Base-by-base conservation (phyloP, 2,797 vertebrate genomes). In the Ambastaia sidthimunki region DNA sequence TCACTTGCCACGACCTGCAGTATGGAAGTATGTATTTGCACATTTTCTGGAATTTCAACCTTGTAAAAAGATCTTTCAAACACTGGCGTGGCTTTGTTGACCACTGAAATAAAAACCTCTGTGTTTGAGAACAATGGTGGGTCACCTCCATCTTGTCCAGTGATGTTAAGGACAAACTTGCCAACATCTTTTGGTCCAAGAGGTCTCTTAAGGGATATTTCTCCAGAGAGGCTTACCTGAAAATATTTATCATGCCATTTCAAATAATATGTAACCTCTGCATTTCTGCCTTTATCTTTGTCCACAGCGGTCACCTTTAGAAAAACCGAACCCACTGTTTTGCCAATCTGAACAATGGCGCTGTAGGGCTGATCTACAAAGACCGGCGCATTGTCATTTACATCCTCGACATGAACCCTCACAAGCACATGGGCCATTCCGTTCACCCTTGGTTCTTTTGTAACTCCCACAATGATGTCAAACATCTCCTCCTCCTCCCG, bases 1-100 rank as follows among this genome's bases (percentile, higher is more conserved):
- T 94, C 94, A 81, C 89, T 94, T 57, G 94, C 95, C 81, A 94
- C 91, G 0, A 95, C 83, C 0, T 95, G 94, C 3, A 95, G 91
- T 25, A 96, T 91, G 0, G 95, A 93, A n/a, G 94, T 94, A 19
- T 93, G 93, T 15, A 93, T 52, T 76, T 93, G 93, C 72, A 93
- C 82, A 21, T 91, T 95, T 88, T 96, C 95, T 13, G 94, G 90
- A 84, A 96, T 91, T 85, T 94, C 94, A 34, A 93, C 90, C 18
- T 93, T 94, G 62, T 96, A 96, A 85, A 96, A 96, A 81, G 95
- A 85, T 47, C 94, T 95, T 81, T 96, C 95, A 0, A 96, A 96
- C 84, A 95, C 87, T 6, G 95, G 95, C 89, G 93, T 93, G 63
- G 94, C 94, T 90, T 93, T 95, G 87, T 91, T 94, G 87, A 94